Percentiles rank a stretch among this genome's conserved stretches.
Conservation (phyloP, 2,113 vertebrate genomes). For the Camelus bactrianus region DNA sequence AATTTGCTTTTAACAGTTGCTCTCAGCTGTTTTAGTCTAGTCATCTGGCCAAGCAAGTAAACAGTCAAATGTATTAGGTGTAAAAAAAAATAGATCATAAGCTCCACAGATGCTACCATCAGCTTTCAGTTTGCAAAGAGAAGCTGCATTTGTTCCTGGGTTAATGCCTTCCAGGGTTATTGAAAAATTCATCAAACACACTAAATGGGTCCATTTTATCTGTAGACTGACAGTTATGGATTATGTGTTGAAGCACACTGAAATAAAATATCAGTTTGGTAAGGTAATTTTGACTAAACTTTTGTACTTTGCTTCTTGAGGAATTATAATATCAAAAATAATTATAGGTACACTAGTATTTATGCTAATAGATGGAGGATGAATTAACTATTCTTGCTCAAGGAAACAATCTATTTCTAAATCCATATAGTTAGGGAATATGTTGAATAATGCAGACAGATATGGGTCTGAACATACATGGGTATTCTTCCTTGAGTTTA, state of each 20-base stretch:
- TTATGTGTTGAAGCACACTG: not conserved
- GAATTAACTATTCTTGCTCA: not conserved
- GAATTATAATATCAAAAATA: not conserved
- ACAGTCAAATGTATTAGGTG: not conserved
- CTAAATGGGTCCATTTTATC: not conserved
- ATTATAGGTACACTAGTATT: not conserved
- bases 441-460: not conserved
- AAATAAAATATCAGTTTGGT: slow-evolving; percentile 20
- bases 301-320: not conserved
- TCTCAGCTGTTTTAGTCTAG: not conserved
- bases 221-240: not conserved
- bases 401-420: slow-evolving; percentile 36
- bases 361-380: not conserved
- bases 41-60: not conserved
- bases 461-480: not conserved
- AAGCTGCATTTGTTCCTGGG: not conserved
- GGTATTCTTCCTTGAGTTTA: not conserved
- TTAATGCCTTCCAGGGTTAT: not conserved
- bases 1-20: not conserved
- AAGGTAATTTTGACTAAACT: slow-evolving; percentile 26
- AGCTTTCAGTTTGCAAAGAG: not conserved
- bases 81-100: not conserved
- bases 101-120: not conserved
- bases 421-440: not conserved
- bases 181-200: not conserved